Conservation (phyloP, 2,113 vertebrate species). For the Trogon melanurus region DNA sequence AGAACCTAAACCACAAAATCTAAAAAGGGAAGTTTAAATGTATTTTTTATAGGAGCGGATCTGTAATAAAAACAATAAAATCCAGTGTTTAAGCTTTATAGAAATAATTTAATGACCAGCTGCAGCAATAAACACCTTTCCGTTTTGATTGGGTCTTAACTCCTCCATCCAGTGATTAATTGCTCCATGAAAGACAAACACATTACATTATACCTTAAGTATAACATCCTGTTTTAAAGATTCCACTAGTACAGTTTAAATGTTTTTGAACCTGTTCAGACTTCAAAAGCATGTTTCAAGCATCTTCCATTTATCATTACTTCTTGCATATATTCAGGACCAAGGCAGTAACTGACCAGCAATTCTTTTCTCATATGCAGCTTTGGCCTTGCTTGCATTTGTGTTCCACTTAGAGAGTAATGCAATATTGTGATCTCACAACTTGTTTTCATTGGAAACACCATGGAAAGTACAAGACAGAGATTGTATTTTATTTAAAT, state of each 20-base stretch:
- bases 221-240: constrained; percentile 70
- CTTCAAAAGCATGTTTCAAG: constrained; percentile 20
- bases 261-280: constrained; percentile 38
- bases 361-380: background rate
- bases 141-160: constrained; percentile 65
- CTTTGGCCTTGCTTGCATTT: background rate
- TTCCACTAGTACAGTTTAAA: constrained; percentile 34
- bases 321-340: background rate
- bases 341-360: background rate
- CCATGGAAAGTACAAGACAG: background rate
- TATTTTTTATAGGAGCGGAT: constrained; percentile 63
- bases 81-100: constrained; percentile 59
- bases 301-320: constrained; percentile 1
- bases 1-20: constrained; percentile 45
- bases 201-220: constrained; percentile 59
- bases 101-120: constrained; percentile 70
- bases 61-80: constrained; percentile 66
- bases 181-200: constrained; percentile 60
- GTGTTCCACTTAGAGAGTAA: background rate
- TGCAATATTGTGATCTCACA: background rate
- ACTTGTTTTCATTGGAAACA: background rate
- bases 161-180: constrained; percentile 56
- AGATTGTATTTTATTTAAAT: background rate
- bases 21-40: constrained; percentile 64
- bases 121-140: constrained; percentile 68